Conservation (phyloP, 2,797 vertebrate species). For the Chelonia mydas region DNA sequence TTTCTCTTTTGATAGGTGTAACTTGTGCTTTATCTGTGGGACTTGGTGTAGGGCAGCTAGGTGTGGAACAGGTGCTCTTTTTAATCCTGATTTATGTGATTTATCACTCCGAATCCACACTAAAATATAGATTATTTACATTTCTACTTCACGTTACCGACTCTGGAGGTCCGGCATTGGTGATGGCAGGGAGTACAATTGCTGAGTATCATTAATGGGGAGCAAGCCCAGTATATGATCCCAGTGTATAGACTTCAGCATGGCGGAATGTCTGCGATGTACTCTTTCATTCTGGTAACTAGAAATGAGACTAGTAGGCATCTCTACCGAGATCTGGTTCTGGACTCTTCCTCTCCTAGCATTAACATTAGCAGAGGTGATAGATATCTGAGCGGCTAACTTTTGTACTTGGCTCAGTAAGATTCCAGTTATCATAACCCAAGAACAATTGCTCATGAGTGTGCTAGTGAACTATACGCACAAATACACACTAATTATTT, state of each 20-base stretch:
- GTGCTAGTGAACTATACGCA: not conserved
- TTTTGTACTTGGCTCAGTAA: not conserved
- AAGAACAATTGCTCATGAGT: not conserved
- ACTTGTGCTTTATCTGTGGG: not conserved
- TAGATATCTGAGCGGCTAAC: fast-evolving
- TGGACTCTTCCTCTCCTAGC: not conserved
- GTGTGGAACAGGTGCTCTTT: not conserved
- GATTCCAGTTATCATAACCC: not conserved
- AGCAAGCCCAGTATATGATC: not conserved
- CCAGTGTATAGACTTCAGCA: not conserved
- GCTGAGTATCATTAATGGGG: fast-evolving
- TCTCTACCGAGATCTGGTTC: not conserved
- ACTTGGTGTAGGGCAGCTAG: not conserved
- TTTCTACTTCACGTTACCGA: not conserved
- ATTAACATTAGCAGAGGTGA: not conserved
- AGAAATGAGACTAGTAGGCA: not conserved
- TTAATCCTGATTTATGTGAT: not conserved
- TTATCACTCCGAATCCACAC: not conserved
- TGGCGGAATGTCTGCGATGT: fast-evolving
- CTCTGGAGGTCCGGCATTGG: not conserved
- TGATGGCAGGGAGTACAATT: not conserved
- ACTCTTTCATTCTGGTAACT: not conserved
- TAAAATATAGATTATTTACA: fast-evolving
- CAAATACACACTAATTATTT: not conserved
- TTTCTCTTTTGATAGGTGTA: not conserved